These are phyloP conservation scores for Nemotelus pantherinus DNA, from an alignment of 2,888 invertebrate genomes.

Conservation along the genomic window DNA sequence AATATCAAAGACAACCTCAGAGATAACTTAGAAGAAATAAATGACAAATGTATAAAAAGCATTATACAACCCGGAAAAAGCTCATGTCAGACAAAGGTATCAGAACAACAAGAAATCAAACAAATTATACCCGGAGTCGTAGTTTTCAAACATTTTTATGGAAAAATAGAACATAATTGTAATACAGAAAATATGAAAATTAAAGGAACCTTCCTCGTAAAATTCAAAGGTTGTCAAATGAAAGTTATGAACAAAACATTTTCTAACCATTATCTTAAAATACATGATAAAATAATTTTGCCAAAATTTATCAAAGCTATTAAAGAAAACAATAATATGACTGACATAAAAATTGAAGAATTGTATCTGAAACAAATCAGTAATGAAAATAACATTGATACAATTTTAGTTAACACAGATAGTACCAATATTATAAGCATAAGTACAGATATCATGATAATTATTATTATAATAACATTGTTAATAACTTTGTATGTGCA, in stretches of 20 bases:
- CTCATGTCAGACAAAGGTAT: background rate
- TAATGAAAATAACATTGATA: conserved; percentile 10
- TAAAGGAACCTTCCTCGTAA: conserved; percentile 4
- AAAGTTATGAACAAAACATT: background rate
- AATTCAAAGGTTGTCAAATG: conserved; percentile 4
- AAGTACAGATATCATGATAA: conserved; percentile 3
- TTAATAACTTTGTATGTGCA: background rate
- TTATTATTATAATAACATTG: too few relatives aligned
- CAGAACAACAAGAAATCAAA: conserved; percentile 1
- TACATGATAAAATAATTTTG: conserved; percentile 7
- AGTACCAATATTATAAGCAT: conserved; percentile 5
- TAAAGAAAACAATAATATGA: background rate
- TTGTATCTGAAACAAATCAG: conserved; percentile 3
- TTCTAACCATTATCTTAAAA: background rate
- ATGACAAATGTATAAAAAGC: background rate
- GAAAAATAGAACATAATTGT: too few relatives aligned
- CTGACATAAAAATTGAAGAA: conserved; percentile 9
- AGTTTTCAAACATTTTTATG: background rate
- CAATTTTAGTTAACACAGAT: background rate
- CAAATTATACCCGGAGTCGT: background rate
- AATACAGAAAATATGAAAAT: background rate
- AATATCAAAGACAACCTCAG: background rate
- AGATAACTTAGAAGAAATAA: conserved; percentile 8
- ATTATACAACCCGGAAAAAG: background rate
- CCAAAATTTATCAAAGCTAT: conserved; percentile 12